Percentiles rank a stretch among this genome's conserved stretches.
These are phyloP conservation scores for Malthinus seriepunctatus DNA, from an alignment of 2,888 invertebrate genomes.

Conservation along the genomic window DNA sequence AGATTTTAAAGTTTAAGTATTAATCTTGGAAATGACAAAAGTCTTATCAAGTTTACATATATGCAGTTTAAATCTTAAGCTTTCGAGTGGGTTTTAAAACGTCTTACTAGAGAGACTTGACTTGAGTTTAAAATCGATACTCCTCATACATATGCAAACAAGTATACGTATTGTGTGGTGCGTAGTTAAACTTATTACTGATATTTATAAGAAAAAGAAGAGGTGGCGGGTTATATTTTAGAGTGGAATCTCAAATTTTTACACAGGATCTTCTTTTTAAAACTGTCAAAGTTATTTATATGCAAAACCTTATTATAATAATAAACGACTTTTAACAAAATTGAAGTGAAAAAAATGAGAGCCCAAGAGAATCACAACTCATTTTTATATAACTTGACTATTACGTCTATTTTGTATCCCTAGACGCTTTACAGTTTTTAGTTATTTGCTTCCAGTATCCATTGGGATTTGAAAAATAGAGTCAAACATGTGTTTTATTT, in stretches of 20 bases:
- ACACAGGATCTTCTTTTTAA: background rate
- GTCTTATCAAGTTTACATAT: too few species aligned
- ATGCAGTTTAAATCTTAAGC: too few species aligned
- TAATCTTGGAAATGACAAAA: too few species aligned
- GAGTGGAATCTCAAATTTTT: background rate
- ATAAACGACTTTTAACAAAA: conserved; percentile 9
- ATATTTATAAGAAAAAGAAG: too few species aligned
- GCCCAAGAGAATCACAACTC: conserved; percentile 29
- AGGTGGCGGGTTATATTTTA: too few species aligned
- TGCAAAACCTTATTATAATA: background rate
- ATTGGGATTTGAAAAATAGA: conserved; percentile 12
- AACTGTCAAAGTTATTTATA: background rate
- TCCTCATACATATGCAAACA: too few species aligned
- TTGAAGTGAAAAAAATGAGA: conserved; percentile 12
- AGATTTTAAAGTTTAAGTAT: too few species aligned
- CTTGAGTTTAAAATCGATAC: too few species aligned
- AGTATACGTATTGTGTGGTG: too few species aligned
- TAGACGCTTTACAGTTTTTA: conserved; percentile 30
- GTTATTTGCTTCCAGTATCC: conserved; percentile 21
- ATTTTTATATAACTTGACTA: conserved; percentile 25
- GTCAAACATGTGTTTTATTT: conserved; percentile 26
- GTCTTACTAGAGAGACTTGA: too few species aligned
- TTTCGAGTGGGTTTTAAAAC: too few species aligned
- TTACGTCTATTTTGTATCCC: conserved; percentile 27
- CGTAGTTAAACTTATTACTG: too few species aligned